Base-by-base conservation (phyloP, 2,797 vertebrate genomes). In the Falco novaeseelandiae region DNA sequence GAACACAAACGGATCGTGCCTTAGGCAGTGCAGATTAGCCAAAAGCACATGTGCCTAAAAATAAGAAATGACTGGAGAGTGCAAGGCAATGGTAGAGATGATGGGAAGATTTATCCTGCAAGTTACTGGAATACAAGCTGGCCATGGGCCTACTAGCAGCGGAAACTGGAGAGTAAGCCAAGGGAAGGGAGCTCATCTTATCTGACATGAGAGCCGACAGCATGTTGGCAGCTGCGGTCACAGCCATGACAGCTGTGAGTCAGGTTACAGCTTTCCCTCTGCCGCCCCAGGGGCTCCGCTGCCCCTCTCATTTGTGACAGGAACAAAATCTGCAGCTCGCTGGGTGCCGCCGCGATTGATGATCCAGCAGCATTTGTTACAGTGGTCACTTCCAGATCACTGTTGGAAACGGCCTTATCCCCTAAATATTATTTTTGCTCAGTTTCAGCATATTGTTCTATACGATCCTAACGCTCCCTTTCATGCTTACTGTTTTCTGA, bases 321-420 rank as follows among this genome's bases (percentile, higher is more conserved):
- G n/a, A 93, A 36, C 40, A 42, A 55, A 57, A 63, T 46, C 72
- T 69, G 71, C 42, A 65, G 36, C 44, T 70, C 32, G 0, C 48
- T n/a, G 40, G 18, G 34, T 57, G 30, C 59, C 48, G 9, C 1
- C 2, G 62, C 3, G 0, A 6, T 5, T 1, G 3, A 40, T 44
- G 70, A 6, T 23, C 42, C 42, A 0, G 0, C 0, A 0, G 13
- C 3, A 10, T 23, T 73, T 49, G 14, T 30, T 42, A 30, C n/a
- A n/a, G 32, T 2, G 2, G 32, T 15, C 59, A 42, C 77, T 88
- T 80, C 48, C 59, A 63, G n/a, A 54, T 83, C 72, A 38, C 19
- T 0, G 1, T 25, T 90, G 73, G 27, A 71, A 77, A 77, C 2
- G 16, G 62, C 36, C 62, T 82, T 14, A 67, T 83, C 58, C 27